A percentile compares a stretch with the other conserved stretches of the same genome.
Conservation (phyloP, 1,140 invertebrate species). For the Semibalanus balanoides region DNA sequence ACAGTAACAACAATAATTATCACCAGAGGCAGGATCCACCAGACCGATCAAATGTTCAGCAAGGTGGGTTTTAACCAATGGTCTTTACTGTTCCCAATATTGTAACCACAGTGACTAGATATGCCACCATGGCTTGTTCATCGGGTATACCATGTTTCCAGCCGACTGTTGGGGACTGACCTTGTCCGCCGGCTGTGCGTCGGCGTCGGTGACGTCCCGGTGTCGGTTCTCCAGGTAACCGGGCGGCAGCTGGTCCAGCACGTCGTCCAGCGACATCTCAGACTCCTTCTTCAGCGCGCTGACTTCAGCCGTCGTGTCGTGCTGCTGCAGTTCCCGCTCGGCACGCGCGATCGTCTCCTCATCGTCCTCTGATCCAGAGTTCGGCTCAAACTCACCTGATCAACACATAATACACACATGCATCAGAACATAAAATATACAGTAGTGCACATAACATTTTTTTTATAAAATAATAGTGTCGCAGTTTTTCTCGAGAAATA, state of each 20-base stretch:
- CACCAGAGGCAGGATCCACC: not conserved
- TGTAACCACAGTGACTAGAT: too few species aligned
- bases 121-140: not conserved
- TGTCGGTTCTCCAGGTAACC: constrained; percentile 51
- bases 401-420: too few species aligned
- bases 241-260: constrained; percentile 54
- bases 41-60: not conserved
- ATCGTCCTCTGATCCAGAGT: constrained; percentile 68
- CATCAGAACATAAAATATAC: too few species aligned
- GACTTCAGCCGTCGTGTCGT: constrained; percentile 54
- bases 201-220: not conserved
- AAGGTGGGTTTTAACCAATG: constrained; percentile 5
- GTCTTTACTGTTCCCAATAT: too few species aligned
- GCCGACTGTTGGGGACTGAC: too few species aligned
- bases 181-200: too few species aligned
- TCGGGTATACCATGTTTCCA: too few species aligned
- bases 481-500: too few species aligned
- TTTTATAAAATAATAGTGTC: too few species aligned
- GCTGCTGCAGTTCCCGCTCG: constrained; percentile 41
- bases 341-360: constrained; percentile 91
- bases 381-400: constrained; percentile 58
- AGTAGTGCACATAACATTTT: too few species aligned
- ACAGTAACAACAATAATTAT: too few species aligned
- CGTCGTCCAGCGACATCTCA: constrained; percentile 76
- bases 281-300: constrained; percentile 77